Conservation (phyloP, 2,113 vertebrate genomes). For the Laterallus jamaicensis region DNA sequence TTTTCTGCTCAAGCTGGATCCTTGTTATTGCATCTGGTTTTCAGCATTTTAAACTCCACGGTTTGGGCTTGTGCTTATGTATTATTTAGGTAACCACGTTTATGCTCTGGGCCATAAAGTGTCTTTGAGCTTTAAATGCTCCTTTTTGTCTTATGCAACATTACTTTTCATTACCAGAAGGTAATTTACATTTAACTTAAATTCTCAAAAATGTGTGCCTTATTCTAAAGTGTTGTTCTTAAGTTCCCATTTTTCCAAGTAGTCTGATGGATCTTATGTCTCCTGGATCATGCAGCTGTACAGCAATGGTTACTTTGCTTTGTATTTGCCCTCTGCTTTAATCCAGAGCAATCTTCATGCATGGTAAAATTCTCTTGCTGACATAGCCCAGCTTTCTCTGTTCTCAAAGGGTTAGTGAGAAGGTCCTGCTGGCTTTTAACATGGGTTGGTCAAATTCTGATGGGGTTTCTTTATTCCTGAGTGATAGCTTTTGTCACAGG, state of each 20-base stretch:
- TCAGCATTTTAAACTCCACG: neutral
- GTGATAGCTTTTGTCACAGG: neutral
- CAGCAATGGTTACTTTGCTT: neutral
- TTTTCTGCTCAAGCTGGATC: conserved; percentile 20
- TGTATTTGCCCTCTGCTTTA: neutral
- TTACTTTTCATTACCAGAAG: neutral
- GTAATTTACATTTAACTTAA: neutral
- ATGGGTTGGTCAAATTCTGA: neutral
- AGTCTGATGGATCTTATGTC: neutral
- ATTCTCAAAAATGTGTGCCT: neutral
- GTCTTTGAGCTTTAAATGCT: neutral
- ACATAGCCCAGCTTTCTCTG: neutral
- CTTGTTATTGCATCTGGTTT: conserved; percentile 9
- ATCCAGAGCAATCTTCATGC: neutral
- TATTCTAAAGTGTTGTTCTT: neutral
- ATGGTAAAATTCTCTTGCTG: neutral
- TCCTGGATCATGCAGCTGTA: neutral
- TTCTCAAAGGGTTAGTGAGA: neutral
- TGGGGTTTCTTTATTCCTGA: neutral
- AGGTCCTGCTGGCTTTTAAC: neutral
- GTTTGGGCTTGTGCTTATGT: neutral
- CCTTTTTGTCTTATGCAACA: neutral
- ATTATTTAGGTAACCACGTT: neutral
- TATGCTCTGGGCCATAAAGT: neutral
- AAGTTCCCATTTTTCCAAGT: neutral